Conservation (phyloP, 1,140 invertebrate species). For the Tetramorium parvispinum region DNA sequence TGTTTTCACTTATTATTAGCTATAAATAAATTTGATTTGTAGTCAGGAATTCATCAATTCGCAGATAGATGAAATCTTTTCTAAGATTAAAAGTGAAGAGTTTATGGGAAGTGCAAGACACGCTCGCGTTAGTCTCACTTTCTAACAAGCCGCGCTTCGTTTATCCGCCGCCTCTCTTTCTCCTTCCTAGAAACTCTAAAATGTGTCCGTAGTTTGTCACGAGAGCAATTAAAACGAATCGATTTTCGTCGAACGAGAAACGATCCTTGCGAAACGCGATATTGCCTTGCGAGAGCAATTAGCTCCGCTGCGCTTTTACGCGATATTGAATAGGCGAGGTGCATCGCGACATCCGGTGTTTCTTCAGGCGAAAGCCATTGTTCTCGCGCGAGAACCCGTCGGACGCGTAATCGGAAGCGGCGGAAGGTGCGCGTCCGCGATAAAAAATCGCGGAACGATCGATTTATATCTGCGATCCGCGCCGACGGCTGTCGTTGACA, state of each 20-base stretch:
- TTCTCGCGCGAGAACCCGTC: not conserved
- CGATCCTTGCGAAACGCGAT: not conserved
- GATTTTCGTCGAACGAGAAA: not conserved
- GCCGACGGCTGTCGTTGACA: not conserved
- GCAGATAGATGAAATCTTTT: not conserved
- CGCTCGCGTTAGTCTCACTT: not conserved
- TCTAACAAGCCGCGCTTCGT: not conserved
- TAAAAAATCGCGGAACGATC: constrained; percentile 25
- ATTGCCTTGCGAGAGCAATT: not conserved
- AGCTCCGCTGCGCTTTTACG: not conserved
- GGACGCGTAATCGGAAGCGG: not conserved
- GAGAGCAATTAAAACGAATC: not conserved
- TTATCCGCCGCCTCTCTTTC: not conserved
- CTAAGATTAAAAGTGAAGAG: not conserved
- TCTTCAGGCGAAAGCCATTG: not conserved
- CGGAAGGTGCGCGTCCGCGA: not conserved
- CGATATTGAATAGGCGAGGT: constrained; percentile 11
- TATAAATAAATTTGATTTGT: not conserved
- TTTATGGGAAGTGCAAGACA: not conserved
- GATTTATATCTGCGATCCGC: constrained; percentile 30
- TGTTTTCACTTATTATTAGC: not conserved
- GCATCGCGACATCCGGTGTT: constrained; percentile 21
- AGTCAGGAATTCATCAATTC: not conserved
- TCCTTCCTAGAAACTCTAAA: not conserved
- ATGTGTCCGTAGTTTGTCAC: not conserved